Percentiles rank a stretch among this genome's conserved stretches.
Evolutionary conservation across 53 echinoderm and acorn worm species (phyloP).

Genomic region (Holothuria scabra): DNA sequence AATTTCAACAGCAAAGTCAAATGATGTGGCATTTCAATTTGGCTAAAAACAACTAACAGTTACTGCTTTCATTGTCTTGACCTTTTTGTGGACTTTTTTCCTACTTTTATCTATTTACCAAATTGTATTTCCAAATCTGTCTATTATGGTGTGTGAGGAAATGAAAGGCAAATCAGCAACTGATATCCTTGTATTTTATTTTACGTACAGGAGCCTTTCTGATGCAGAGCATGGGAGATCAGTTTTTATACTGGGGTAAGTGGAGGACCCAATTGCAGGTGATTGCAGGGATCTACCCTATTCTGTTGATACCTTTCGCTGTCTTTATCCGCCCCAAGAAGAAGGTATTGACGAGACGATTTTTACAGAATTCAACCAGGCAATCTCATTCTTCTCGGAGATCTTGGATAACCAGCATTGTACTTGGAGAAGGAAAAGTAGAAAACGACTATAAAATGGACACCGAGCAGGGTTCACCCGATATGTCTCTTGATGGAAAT

Average conservation of each 20-base stretch:
- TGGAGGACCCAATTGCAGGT: constrained; percentile 17
- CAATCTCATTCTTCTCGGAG: neutral
- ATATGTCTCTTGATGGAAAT: neutral
- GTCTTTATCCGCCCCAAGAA: constrained; percentile 3
- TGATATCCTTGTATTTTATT: neutral
- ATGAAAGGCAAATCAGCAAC: no score
- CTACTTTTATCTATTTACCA: no score
- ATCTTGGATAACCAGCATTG: neutral
- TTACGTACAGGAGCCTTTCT: neutral
- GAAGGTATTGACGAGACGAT: neutral
- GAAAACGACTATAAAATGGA: neutral
- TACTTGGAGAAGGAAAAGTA: neutral
- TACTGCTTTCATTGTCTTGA: no score
- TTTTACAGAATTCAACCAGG: no score
- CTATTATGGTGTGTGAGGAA: no score
- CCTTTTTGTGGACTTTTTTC: no score
- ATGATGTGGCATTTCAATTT: no score
- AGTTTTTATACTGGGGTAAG: neutral
- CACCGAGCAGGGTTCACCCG: neutral
- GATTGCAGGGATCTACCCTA: neutral
- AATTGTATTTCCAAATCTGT: no score
- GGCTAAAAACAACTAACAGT: no score
- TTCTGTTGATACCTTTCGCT: neutral
- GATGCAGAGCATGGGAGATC: neutral
- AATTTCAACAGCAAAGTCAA: no score